A percentile compares a stretch with the other conserved stretches of the same genome.
Evolutionary conservation across 1,140 invertebrate genomes (phyloP).

Genomic region (Heliconius melpomene): DNA sequence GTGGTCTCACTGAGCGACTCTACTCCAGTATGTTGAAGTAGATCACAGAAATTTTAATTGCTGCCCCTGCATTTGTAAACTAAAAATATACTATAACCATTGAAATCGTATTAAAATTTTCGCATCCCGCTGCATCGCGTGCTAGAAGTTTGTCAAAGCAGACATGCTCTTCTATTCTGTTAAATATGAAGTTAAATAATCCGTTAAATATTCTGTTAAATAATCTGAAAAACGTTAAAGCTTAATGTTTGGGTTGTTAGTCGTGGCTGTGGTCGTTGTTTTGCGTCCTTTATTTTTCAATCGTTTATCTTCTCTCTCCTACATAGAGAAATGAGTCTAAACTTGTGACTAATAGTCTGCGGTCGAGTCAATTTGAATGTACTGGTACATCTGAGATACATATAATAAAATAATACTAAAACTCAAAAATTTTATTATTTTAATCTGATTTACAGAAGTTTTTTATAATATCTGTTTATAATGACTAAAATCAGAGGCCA

Average conservation of each 20-base stretch:
- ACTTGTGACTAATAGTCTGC: conserved; percentile 55
- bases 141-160: not conserved
- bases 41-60: conserved; percentile 68
- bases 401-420: conserved; percentile 13
- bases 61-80: conserved; percentile 35
- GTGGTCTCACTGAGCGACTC: conserved; percentile 51
- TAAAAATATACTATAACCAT: conserved; percentile 24
- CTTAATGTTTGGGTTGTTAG: not conserved
- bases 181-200: not conserved
- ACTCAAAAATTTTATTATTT: not conserved
- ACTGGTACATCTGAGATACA: conserved; percentile 6
- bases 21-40: conserved; percentile 68
- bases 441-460: not conserved
- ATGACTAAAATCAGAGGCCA: conserved; percentile 35
- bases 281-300: conserved; percentile 27
- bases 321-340: conserved; percentile 42
- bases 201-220: not conserved
- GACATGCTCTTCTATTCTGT: not conserved
- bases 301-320: conserved; percentile 36
- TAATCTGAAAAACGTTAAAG: not conserved
- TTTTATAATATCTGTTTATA: conserved; percentile 21
- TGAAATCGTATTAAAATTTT: conserved; percentile 14
- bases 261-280: conserved; percentile 23
- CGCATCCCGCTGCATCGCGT: not conserved
- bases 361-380: conserved; percentile 56